Conservation (phyloP, 1,140 invertebrate genomes). For the Uloborus diversus region DNA sequence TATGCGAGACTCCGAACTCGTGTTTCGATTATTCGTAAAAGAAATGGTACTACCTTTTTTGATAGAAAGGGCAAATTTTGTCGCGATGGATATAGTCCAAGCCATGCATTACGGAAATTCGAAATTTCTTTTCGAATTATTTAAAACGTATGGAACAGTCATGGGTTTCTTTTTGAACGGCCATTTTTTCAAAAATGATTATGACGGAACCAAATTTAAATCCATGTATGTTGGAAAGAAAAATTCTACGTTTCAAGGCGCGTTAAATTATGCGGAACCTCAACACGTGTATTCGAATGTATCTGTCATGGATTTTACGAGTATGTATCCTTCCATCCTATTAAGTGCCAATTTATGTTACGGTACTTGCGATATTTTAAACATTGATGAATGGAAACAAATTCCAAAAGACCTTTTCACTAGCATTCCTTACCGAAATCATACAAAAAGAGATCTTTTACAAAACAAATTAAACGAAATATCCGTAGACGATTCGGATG, state of each 20-base stretch:
- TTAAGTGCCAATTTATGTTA: background rate
- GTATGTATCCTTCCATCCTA: background rate
- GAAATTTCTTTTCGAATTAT: background rate
- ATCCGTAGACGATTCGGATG: background rate
- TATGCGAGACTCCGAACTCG: background rate
- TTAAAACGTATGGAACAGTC: conserved; percentile 5
- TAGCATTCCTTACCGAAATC: background rate
- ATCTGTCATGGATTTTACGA: conserved; percentile 7
- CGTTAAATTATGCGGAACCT: background rate
- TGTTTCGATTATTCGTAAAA: background rate
- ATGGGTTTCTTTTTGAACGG: conserved; percentile 9
- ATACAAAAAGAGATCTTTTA: background rate
- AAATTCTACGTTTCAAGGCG: conserved; percentile 4
- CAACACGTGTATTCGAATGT: conserved; percentile 3
- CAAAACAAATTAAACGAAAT: background rate
- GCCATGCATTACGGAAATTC: conserved; percentile 9
- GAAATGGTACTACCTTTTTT: conserved; percentile 2
- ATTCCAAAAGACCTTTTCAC: background rate
- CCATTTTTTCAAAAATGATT: conserved; percentile 17
- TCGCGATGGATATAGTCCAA: background rate
- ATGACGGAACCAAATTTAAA: background rate
- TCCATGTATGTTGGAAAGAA: conserved; percentile 6
- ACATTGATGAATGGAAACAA: background rate
- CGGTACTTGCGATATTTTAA: background rate
- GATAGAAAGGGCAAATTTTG: conserved; percentile 19